Evolutionary conservation across 2,113 vertebrate genomes (phyloP).

Genomic region (Vimba vimba): DNA sequence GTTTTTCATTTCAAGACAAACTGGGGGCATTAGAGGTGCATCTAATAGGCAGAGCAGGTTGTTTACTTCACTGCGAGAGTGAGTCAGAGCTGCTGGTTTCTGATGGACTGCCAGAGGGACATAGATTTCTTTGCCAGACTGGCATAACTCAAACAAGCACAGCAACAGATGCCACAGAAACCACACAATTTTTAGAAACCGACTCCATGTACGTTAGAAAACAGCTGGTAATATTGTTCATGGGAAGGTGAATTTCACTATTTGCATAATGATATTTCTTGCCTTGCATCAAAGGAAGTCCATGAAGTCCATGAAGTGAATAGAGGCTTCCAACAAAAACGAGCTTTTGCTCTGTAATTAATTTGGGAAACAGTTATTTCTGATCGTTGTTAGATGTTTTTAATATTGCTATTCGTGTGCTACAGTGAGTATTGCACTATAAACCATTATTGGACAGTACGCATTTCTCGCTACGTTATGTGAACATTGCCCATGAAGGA

Average conservation of each 20-base stretch:
- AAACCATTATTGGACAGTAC: slow-evolving; percentile 28
- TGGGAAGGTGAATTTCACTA: slow-evolving; percentile 6
- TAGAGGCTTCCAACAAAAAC: background rate
- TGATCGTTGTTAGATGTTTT: background rate
- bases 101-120: slow-evolving; percentile 42
- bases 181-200: slow-evolving; percentile 41
- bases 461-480: slow-evolving; percentile 23
- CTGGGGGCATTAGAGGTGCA: slow-evolving; percentile 26
- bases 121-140: slow-evolving; percentile 55
- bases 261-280: slow-evolving; percentile 52
- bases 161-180: slow-evolving; percentile 51
- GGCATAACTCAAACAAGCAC: slow-evolving; percentile 40
- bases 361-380: background rate
- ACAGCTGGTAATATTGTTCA: slow-evolving; percentile 53
- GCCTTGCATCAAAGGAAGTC: slow-evolving; percentile 6
- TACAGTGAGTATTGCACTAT: slow-evolving; percentile 54
- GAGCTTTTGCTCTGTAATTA: background rate
- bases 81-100: slow-evolving; percentile 40
- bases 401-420: slow-evolving; percentile 46
- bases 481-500: background rate
- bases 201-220: slow-evolving; percentile 12
- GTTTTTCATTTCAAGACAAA: slow-evolving; percentile 24
- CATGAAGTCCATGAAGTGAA: background rate
- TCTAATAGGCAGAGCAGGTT: slow-evolving; percentile 39
- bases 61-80: slow-evolving; percentile 44